Percentiles rank a stretch among this genome's conserved stretches.
phyloP scores from a whole-genome alignment of 2,113 vertebrate genomes.

The Pungitius pungitius region DNA sequence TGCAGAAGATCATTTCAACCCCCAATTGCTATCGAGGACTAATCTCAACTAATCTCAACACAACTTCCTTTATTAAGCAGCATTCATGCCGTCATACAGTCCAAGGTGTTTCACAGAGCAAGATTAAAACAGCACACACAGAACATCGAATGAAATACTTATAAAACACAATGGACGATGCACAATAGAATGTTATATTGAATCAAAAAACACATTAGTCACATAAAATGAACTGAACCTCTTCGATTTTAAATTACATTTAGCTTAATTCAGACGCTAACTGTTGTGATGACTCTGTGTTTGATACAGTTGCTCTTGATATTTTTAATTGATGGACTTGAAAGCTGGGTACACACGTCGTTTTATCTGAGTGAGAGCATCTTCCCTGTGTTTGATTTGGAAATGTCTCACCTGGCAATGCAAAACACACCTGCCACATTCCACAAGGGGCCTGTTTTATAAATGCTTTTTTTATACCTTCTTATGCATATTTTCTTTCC shows the following conservation, averaged over 20 bases:
- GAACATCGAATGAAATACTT: too few species aligned
- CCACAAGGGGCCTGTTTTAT: too few species aligned
- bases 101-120: too few species aligned
- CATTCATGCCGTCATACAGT: too few species aligned
- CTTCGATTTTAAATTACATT: neutral
- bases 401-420: neutral
- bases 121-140: too few species aligned
- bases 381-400: neutral
- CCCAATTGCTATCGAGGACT: neutral
- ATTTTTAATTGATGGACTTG: neutral
- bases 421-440: neutral
- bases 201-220: too few species aligned
- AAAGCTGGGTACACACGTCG: neutral
- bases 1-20: neutral
- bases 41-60: too few species aligned
- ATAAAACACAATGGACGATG: too few species aligned
- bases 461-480: too few species aligned
- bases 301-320: neutral
- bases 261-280: neutral
- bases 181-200: too few species aligned
- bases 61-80: too few species aligned
- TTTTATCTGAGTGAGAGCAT: neutral
- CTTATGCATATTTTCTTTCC: neutral
- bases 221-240: too few species aligned
- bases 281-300: neutral